Evolutionary conservation across 2,888 invertebrate species (phyloP), one percentile per base, ranked within the genome.

Genomic region (Aplocera efformata): DNA sequence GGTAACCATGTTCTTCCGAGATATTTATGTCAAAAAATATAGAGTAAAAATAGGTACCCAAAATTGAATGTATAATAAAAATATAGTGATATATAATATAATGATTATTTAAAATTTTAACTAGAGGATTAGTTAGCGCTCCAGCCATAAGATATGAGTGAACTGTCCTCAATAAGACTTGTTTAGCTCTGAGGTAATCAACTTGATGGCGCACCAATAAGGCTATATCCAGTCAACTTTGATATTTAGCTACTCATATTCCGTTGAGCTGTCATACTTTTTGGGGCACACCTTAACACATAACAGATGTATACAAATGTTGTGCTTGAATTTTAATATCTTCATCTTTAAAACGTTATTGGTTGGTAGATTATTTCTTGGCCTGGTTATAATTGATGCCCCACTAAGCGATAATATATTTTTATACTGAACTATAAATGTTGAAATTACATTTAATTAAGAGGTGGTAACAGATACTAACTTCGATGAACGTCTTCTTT

Each of bases 81-180:
- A n/a, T n/a, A n/a, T n/a, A n/a, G n/a, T n/a, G n/a, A n/a, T n/a
- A n/a, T n/a, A n/a, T n/a, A n/a, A 32, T 32, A 0, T 3, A 9
- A 32, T 5, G n/a, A 33, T 7, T 9, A 13, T 26, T 26, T 20
- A 20, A 33, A 33, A 26, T n/a, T 1, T 22, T 21, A 32, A 33
- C 35, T 32, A 32, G 26, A 17, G 30, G 45, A 56, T 59, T 53
- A 53, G 43, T 6, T 47, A 53, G 51, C 49, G 44, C 53, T 48
- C 35, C 48, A 43, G 42, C 41, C 44, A 48, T 53, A 42, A 54
- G 57, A 56, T 60, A 55, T 53, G 60, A 60, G 56, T 58, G 60
- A 63, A 59, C 58, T 65, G 65, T 64, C 63, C 67, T 65, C 58
- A 58, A 63, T 66, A 59, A 63, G 57, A 69, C 63, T 58, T 54